These are phyloP conservation scores for Peucedramus taeniatus DNA, from an alignment of 2,113 vertebrate species.

Conservation along the genomic window DNA sequence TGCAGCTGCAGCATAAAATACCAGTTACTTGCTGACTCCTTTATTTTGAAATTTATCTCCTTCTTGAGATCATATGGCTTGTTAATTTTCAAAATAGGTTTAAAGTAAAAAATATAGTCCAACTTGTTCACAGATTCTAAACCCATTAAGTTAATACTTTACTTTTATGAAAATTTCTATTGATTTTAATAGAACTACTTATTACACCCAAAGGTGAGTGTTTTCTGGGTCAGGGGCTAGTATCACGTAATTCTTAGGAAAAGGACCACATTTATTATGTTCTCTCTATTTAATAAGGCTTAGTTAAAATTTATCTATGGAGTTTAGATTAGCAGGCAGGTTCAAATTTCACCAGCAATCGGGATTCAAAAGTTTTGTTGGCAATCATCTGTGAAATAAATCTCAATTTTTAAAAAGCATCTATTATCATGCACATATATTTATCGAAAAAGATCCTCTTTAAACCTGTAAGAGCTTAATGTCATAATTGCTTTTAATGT, in stretches of 20 bases:
- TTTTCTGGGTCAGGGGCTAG: not conserved
- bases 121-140: not conserved
- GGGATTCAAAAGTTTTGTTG: not conserved
- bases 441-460: not conserved
- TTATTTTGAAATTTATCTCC: not conserved
- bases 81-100: not conserved
- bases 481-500: conserved; percentile 8
- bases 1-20: not conserved
- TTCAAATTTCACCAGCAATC: not conserved
- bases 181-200: conserved; percentile 7
- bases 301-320: not conserved
- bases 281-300: not conserved
- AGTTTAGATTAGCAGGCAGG: not conserved
- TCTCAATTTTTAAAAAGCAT: not conserved
- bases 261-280: not conserved
- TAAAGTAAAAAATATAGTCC: not conserved
- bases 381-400: not conserved
- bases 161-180: not conserved
- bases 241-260: not conserved
- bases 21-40: not conserved
- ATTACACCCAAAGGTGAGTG: not conserved
- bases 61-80: not conserved
- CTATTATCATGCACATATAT: not conserved
- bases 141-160: not conserved
- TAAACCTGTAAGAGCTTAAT: not conserved